Base-by-base conservation (phyloP, 2,888 invertebrate species). In the Scaptomyza cyrtandrae region DNA sequence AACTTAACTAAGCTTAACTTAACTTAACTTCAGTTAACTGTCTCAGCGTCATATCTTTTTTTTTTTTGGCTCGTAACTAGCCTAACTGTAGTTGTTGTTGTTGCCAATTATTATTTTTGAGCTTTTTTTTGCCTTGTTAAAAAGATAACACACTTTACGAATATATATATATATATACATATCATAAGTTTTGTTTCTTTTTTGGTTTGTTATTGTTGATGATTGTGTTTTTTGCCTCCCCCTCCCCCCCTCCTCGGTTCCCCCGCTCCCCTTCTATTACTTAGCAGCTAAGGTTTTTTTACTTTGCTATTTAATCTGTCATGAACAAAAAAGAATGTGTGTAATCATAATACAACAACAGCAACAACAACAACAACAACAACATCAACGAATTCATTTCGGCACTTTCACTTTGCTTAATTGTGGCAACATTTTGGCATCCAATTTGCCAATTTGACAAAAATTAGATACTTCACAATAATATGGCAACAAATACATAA, bases 381-480 rank as follows among this genome's bases (percentile, higher is more conserved):
- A 35, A 19, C 6, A 50, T 33, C 10, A 46, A 58, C 31, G 73
- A 73, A 73, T 70, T 46, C 77, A 73, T 70, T 86, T 80, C 33
- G 69, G 69, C 70, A 82, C 81, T 82, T 82, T 82, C 81, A 78
- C 81, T 82, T 10, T 10, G 70, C 50, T 71, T 85, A 82, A 82
- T 82, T 82, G 81, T 82, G 86, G 88, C 81, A 63, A 85, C 85
- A 85, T 86, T 80, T 84, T 76, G 58, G 58, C 52, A 56, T 54
- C 46, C 59, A 71, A 52, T 9, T 52, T 48, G 46, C 45, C 52
- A 44, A 53, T 43, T 37, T 19, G 9, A 24, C 24, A 24, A 24
- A 24, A 24, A 24, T 24, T 24, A 24, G 24, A 24, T 1, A 3
- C 24, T 24, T 3, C 24, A 24, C 24, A 24, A 5, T 5, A 24